These are phyloP conservation scores for Danaus plexippus DNA, from an alignment of 1,140 invertebrate species.

Conservation along the genomic window DNA sequence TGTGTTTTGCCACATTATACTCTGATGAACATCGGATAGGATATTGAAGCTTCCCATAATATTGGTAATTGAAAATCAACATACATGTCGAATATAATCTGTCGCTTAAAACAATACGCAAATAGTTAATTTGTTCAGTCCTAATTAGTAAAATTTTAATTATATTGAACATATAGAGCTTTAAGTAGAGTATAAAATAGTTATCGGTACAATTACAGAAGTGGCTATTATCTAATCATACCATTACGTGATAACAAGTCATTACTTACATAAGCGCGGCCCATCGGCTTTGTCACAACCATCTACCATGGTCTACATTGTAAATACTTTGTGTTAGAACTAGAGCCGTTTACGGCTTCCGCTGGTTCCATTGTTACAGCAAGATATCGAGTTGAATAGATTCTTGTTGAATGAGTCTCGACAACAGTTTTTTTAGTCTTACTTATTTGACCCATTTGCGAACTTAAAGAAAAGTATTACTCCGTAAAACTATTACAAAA, in stretches of 20 bases:
- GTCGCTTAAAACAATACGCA: too few relatives aligned
- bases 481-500: too few relatives aligned
- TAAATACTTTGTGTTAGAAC: too few relatives aligned
- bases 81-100: too few relatives aligned
- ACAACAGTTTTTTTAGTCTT: neutral
- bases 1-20: too few relatives aligned
- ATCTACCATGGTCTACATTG: neutral
- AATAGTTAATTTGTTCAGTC: too few relatives aligned
- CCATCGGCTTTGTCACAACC: neutral
- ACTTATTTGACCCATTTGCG: neutral
- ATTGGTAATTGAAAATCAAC: too few relatives aligned
- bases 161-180: neutral
- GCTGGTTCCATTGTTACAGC: too few relatives aligned
- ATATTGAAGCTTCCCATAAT: slow-evolving; percentile 3
- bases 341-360: too few relatives aligned
- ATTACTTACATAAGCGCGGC: slow-evolving; percentile 8
- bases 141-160: neutral
- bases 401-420: neutral
- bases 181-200: slow-evolving; percentile 1
- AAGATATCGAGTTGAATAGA: neutral
- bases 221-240: slow-evolving; percentile 11
- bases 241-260: slow-evolving; percentile 12
- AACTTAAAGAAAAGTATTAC: too few relatives aligned
- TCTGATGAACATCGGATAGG: slow-evolving; percentile 1
- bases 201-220: slow-evolving; percentile 7